Base-by-base conservation (phyloP, 2,888 invertebrate genomes). In the Pristionchus entomophagus region DNA sequence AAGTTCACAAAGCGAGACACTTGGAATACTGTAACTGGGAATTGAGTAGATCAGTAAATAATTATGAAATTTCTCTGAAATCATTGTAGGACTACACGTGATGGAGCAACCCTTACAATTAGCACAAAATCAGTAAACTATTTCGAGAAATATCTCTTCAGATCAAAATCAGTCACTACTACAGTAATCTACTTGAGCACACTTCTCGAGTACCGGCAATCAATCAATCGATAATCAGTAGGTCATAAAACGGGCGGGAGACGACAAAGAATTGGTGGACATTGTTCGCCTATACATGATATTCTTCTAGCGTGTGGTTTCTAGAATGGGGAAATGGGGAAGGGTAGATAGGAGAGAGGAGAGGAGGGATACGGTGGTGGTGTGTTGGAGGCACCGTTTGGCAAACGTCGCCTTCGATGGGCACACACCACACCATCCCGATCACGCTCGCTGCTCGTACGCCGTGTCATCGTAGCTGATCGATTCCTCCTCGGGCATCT, bases 381-480 rank as follows among this genome's bases (percentile, higher is more conserved):
- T 22, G 56, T 5, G 5, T 22, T 0, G 29, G 29, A 12, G 59
- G n/a, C 12, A 59, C 10, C 12, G 29, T 8, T 8, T 56, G 53
- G 53, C 2, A 56, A 56, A 56, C n/a, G 0, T 19, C 19, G 59
- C 12, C 14, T 45, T 10, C 45, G 45, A 14, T 45, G 14, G n/a
- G 59, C 59, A 22, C 10, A 8, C 22, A 6, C 10, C 22, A 22
- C 59, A 6, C 19, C 59, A 14, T 59, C 12, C 59, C n/a, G n/a
- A 22, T n/a, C 59, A 22, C 10, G n/a, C 22, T 59, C 59, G n/a
- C 65, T 8, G 32, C 65, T 65, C 65, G 5, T n/a, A 14, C 12
- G 38, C 6, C 38, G 77, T 77, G 26, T 49, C 77, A 45, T 77
- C 77, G 49, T 77, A 77, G 26, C 45, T 45, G 41, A 77, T 77